Percentiles rank a stretch among this genome's conserved stretches.
Conservation (phyloP, 2,888 invertebrate genomes). For the Himalopsyche kuldschensis region DNA sequence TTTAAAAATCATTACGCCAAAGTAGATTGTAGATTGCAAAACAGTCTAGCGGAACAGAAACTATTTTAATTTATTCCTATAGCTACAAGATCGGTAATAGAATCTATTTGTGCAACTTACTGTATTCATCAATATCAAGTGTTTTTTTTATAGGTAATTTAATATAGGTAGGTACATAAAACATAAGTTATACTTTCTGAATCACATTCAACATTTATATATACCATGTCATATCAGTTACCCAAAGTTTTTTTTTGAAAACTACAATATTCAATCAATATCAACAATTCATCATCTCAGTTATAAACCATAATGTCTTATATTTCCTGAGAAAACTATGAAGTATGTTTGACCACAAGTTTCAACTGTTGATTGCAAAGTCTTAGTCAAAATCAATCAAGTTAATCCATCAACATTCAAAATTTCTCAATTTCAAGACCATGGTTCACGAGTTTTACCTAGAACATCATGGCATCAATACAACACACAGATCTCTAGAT, state of each 20-base stretch:
- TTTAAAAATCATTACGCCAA: too few relatives aligned
- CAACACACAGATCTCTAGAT: neutral
- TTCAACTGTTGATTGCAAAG: too few relatives aligned
- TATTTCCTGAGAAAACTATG: neutral
- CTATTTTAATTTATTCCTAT: neutral
- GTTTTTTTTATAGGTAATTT: neutral
- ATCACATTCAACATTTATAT: neutral
- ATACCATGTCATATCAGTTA: neutral
- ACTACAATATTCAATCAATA: neutral
- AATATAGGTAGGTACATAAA: neutral
- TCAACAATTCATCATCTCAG: neutral
- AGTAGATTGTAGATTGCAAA: too few relatives aligned
- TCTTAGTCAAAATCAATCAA: too few relatives aligned
- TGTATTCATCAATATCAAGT: neutral
- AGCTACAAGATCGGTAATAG: neutral
- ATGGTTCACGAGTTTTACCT: neutral
- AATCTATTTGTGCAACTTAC: neutral
- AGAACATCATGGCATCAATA: neutral
- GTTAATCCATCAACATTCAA: neutral
- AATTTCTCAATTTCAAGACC: neutral
- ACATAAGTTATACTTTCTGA: neutral
- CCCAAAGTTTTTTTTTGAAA: neutral
- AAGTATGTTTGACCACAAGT: too few relatives aligned
- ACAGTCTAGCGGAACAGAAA: neutral
- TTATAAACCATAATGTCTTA: neutral